Evolutionary conservation across 1,140 invertebrate genomes (phyloP).

Genomic region (Leguminivora glycinivorella): DNA sequence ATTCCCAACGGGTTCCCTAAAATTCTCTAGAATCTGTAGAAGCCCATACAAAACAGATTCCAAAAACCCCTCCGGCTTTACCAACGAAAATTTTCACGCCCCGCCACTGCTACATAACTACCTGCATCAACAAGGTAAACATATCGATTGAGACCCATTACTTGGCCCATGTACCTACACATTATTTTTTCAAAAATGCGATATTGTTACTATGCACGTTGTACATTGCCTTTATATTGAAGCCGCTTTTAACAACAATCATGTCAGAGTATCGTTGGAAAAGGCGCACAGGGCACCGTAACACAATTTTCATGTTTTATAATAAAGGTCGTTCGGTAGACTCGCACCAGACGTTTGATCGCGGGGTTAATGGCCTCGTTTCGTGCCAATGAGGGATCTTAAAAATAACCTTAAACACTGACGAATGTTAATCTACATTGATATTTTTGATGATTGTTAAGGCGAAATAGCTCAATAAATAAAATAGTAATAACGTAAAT

Average conservation of each 20-base stretch:
- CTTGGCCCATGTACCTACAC: constrained; percentile 33
- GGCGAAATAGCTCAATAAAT: no score
- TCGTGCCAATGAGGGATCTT: constrained; percentile 37
- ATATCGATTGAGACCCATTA: constrained; percentile 43
- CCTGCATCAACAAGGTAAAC: constrained; percentile 36
- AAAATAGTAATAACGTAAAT: no score
- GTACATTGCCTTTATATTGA: constrained; percentile 33
- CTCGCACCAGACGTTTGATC: constrained; percentile 50
- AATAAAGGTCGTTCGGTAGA: constrained; percentile 47
- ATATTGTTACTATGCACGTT: not conserved
- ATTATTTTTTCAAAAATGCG: not conserved
- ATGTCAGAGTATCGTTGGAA: constrained; percentile 40
- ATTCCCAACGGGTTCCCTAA: no score
- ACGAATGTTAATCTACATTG: not conserved
- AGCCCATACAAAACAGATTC: no score
- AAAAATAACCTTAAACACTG: not conserved
- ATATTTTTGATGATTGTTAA: not conserved
- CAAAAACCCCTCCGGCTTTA: no score
- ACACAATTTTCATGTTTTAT: not conserved
- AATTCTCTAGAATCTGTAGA: no score
- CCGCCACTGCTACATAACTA: not conserved
- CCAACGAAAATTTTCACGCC: no score
- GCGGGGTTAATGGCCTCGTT: constrained; percentile 48
- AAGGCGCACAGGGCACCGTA: constrained; percentile 28
- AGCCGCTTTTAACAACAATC: not conserved